Evolutionary conservation across 1,140 invertebrate genomes (phyloP).

Genomic region (Pseudomyrmex flavicornis): DNA sequence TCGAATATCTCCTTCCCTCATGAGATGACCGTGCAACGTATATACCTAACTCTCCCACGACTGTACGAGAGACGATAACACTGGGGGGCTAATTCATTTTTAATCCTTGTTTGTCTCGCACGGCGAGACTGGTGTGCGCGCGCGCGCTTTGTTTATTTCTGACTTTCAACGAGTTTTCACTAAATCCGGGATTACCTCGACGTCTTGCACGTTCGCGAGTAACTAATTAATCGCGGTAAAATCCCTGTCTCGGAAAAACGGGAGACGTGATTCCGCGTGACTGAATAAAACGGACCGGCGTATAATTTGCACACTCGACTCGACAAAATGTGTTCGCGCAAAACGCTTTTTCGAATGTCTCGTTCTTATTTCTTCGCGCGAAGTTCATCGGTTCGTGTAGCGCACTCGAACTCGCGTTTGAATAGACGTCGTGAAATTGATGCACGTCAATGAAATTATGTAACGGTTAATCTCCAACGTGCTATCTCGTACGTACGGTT

Average conservation of each 20-base stretch:
- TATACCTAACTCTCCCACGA: constrained; percentile 4
- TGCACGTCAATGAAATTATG: constrained; percentile 46
- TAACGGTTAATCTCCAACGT: constrained; percentile 44
- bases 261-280: neutral
- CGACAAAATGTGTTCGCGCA: neutral
- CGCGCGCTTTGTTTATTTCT: constrained; percentile 39
- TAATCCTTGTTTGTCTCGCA: constrained; percentile 61
- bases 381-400: neutral
- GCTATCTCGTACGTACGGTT: neutral
- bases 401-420: neutral
- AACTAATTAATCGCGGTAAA: constrained; percentile 48
- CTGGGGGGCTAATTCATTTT: constrained; percentile 66
- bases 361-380: neutral
- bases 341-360: neutral
- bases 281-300: neutral
- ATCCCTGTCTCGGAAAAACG: neutral
- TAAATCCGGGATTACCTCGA: constrained; percentile 26
- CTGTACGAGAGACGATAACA: constrained; percentile 59
- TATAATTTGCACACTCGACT: neutral
- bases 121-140: neutral
- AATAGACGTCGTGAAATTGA: constrained; percentile 47
- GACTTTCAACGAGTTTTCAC: constrained; percentile 21
- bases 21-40: neutral
- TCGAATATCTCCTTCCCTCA: constrained; percentile 39
- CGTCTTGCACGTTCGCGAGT: constrained; percentile 22